phyloP scores from a whole-genome alignment of 2,113 vertebrate species.

The Myrmophylax atrothorax region DNA sequence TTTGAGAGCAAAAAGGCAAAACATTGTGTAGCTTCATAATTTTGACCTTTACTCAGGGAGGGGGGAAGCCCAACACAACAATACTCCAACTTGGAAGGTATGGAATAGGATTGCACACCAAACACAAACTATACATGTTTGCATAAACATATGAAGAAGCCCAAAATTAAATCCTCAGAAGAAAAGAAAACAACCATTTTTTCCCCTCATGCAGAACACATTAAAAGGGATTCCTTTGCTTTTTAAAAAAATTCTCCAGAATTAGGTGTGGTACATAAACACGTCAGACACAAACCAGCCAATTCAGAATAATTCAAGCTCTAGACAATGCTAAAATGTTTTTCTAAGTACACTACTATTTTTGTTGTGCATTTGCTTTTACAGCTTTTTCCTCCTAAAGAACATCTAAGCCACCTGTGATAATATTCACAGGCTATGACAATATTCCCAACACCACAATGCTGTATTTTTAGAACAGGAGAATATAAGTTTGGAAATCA shows the following conservation, averaged over 20 bases:
- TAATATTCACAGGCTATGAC: not conserved
- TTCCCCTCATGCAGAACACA: not conserved
- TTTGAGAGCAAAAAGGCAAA: not conserved
- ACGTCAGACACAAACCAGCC: fast-evolving
- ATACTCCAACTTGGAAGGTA: not conserved
- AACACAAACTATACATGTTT: not conserved
- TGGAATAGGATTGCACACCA: not conserved
- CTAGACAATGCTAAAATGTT: not conserved
- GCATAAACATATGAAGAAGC: not conserved
- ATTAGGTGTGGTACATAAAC: not conserved
- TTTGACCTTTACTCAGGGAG: not conserved
- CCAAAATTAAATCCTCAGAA: not conserved
- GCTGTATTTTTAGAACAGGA: not conserved
- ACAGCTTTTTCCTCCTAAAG: not conserved
- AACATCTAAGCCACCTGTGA: not conserved
- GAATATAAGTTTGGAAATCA: not conserved
- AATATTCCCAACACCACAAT: not conserved
- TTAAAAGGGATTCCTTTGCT: not conserved
- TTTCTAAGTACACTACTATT: not conserved
- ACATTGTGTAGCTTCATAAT: not conserved
- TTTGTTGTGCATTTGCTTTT: not conserved
- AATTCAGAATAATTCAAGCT: not conserved
- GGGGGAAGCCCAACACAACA: not conserved
- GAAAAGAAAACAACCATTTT: not conserved
- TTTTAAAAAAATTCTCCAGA: not conserved